Percentiles rank a stretch among this genome's conserved stretches.
phyloP scores from a whole-genome alignment of 23 tunicate species.

The Aplidium turbinatum region DNA sequence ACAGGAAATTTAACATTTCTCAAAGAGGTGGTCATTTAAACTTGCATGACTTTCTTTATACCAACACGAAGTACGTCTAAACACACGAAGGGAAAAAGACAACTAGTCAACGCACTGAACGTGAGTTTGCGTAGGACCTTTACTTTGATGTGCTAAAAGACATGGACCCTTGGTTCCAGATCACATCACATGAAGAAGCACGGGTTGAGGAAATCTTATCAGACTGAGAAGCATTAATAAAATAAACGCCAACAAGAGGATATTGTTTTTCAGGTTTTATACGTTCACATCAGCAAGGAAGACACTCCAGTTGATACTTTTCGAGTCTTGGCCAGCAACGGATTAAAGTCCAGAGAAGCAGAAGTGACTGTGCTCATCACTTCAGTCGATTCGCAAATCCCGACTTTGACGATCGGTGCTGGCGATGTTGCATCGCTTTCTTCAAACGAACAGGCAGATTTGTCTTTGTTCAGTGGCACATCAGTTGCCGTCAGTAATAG shows the following conservation, averaged over 20 bases:
- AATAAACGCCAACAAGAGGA: no score
- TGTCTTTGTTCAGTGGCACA: slow-evolving; percentile 64
- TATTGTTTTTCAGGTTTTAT: slow-evolving; percentile 64
- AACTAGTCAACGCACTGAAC: no score
- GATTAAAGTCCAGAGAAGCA: slow-evolving; percentile 58
- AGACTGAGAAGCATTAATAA: no score
- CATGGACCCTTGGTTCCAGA: no score
- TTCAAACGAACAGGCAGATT: neutral
- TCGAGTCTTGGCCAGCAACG: slow-evolving; percentile 53
- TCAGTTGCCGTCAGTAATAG: slow-evolving; percentile 48
- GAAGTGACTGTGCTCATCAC: slow-evolving; percentile 49
- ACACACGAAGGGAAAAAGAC: no score
- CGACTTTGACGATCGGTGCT: slow-evolving; percentile 11
- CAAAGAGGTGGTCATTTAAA: no score
- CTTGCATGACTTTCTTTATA: no score
- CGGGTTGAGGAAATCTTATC: no score
- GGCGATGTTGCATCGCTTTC: neutral
- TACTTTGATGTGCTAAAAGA: no score
- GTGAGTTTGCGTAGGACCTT: no score
- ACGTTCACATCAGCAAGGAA: slow-evolving; percentile 65
- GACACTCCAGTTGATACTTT: slow-evolving; percentile 63
- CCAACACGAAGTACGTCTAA: no score
- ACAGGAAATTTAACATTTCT: neutral
- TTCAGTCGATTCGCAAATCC: slow-evolving; percentile 56
- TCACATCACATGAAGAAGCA: no score